Evolutionary conservation across 1,140 invertebrate genomes (phyloP).

Genomic region (Sarcophaga peregrina): DNA sequence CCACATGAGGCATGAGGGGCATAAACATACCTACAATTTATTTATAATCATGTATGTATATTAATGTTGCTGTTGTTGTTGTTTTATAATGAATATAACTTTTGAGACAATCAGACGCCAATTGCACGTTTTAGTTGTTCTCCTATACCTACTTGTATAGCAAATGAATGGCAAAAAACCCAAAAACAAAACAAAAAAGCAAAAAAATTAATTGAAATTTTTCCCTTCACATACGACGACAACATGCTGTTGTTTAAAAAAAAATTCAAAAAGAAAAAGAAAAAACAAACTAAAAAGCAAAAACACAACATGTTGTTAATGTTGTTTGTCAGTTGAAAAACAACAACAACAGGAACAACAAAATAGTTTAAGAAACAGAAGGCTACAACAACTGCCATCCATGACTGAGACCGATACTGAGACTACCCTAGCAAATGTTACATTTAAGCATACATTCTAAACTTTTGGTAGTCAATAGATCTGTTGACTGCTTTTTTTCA

Average conservation of each 20-base stretch:
- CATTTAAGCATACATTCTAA: background rate
- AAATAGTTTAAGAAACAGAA: background rate
- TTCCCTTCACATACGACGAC: constrained; percentile 10
- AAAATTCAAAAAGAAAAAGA: background rate
- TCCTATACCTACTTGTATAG: background rate
- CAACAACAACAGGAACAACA: background rate
- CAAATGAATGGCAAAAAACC: background rate
- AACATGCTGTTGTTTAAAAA: background rate
- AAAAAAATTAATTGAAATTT: constrained; percentile 38
- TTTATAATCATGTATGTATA: background rate
- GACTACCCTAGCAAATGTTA: no score
- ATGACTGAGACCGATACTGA: background rate
- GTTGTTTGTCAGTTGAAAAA: background rate
- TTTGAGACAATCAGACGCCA: constrained; percentile 40
- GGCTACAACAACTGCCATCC: background rate
- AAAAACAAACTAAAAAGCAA: background rate
- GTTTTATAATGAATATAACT: constrained; percentile 37
- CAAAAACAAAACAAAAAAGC: background rate
- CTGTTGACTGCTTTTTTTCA: background rate
- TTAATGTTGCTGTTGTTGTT: background rate
- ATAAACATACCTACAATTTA: background rate
- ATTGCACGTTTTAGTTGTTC: constrained; percentile 38
- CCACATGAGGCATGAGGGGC: no score
- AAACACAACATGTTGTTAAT: constrained; percentile 27
- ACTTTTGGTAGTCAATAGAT: background rate